These are phyloP conservation scores for Geotrupes spiniger DNA, from an alignment of 2,888 invertebrate genomes.

Conservation along the genomic window DNA sequence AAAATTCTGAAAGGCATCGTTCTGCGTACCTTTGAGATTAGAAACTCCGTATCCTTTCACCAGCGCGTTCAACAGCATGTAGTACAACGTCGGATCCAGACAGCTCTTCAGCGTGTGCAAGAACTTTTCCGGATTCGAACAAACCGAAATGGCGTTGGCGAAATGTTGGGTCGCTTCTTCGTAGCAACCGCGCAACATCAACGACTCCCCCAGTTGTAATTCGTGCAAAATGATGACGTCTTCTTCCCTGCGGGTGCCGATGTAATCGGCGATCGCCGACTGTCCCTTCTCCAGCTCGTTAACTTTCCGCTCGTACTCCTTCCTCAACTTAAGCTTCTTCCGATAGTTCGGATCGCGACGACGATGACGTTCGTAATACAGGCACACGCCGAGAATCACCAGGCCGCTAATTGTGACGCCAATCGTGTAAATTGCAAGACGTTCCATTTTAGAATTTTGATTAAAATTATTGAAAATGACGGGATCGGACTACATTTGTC, in stretches of 20 bases:
- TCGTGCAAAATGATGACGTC: constrained; percentile 30
- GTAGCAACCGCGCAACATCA: constrained; percentile 28
- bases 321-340: constrained; percentile 17
- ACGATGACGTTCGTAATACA: constrained; percentile 22
- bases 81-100: constrained; percentile 28
- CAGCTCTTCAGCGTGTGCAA: constrained; percentile 28
- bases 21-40: constrained; percentile 10
- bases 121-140: constrained; percentile 32
- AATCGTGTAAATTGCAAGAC: constrained; percentile 16
- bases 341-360: constrained; percentile 24
- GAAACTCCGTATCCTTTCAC: constrained; percentile 20
- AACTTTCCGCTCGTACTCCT: constrained; percentile 19
- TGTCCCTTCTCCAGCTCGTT: constrained; percentile 11
- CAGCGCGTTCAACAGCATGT: constrained; percentile 26
- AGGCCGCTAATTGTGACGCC: constrained; percentile 21
- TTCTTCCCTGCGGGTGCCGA: constrained; percentile 16
- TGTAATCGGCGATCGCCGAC: constrained; percentile 6
- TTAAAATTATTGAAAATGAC: constrained; percentile 7
- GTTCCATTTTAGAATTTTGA: constrained; percentile 21
- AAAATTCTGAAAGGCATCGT: constrained; percentile 11
- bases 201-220: constrained; percentile 31
- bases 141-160: constrained; percentile 32
- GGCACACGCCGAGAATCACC: constrained; percentile 20
- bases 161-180: constrained; percentile 33
- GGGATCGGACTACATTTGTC: constrained; percentile 15